Evolutionary conservation across 2,113 vertebrate species (phyloP).

Genomic region (Tor tambroides): DNA sequence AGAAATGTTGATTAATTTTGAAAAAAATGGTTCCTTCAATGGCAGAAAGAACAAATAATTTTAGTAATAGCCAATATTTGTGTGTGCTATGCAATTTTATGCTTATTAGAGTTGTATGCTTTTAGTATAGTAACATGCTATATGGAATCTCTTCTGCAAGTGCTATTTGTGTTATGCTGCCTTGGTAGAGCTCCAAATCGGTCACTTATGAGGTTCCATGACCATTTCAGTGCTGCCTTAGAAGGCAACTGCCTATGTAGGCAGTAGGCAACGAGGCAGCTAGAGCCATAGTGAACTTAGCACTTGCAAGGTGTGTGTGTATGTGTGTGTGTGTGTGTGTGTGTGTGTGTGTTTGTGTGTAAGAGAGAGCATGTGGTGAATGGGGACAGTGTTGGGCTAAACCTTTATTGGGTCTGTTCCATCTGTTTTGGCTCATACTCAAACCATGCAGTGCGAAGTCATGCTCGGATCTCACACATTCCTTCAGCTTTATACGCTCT

Average conservation of each 20-base stretch:
- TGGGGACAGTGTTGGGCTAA: conserved; percentile 33
- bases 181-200: conserved; percentile 11
- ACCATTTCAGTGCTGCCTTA: not conserved
- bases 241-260: conserved; percentile 1
- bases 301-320: conserved; percentile 17
- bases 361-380: conserved; percentile 24
- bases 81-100: not conserved
- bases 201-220: not conserved
- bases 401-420: conserved; percentile 38
- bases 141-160: not conserved
- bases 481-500: conserved; percentile 51
- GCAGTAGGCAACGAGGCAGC: not conserved
- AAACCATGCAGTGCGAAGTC: conserved; percentile 35
- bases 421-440: conserved; percentile 44
- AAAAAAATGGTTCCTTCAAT: not conserved
- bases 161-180: not conserved
- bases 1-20: not conserved
- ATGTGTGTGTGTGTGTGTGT: not conserved
- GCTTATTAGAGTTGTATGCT: not conserved
- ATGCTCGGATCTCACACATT: conserved; percentile 38
- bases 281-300: not conserved
- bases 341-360: not conserved
- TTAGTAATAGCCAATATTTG: too few relatives aligned
- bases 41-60: too few relatives aligned
- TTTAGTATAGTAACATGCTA: not conserved